These are phyloP conservation scores for Chloebia gouldiae DNA, from an alignment of 2,113 vertebrate species.

Conservation along the genomic window DNA sequence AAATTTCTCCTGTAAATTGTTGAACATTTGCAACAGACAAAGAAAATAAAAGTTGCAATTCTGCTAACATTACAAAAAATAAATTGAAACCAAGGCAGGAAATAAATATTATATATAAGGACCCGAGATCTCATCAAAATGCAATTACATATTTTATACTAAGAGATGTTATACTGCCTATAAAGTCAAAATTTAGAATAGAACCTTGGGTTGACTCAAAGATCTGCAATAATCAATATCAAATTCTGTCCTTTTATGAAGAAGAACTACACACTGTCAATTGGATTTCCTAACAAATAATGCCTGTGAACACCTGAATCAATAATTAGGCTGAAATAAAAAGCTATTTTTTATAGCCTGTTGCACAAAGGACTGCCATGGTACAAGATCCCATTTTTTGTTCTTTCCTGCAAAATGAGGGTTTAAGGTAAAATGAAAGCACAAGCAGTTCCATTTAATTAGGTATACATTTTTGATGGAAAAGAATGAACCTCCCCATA, in stretches of 20 bases:
- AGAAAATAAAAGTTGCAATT: constrained; percentile 65
- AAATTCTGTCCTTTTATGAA: constrained; percentile 41
- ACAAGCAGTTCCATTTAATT: background rate
- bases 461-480: background rate
- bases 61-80: constrained; percentile 54
- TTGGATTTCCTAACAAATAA: background rate
- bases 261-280: background rate
- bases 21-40: constrained; percentile 64
- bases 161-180: constrained; percentile 15
- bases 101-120: constrained; percentile 31
- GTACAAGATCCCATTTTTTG: background rate
- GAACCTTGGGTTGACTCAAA: constrained; percentile 30
- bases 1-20: constrained; percentile 59
- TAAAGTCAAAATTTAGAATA: constrained; percentile 39
- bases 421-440: background rate
- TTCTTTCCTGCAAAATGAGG: background rate
- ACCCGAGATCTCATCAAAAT: constrained; percentile 23
- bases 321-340: background rate
- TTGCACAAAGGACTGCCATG: background rate
- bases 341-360: background rate
- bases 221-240: constrained; percentile 38
- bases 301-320: background rate
- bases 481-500: background rate
- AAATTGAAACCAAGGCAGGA: constrained; percentile 43
- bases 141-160: constrained; percentile 40